Evolutionary conservation across 2,797 vertebrate genomes (phyloP).

Genomic region (Chloroceryle amazona): DNA sequence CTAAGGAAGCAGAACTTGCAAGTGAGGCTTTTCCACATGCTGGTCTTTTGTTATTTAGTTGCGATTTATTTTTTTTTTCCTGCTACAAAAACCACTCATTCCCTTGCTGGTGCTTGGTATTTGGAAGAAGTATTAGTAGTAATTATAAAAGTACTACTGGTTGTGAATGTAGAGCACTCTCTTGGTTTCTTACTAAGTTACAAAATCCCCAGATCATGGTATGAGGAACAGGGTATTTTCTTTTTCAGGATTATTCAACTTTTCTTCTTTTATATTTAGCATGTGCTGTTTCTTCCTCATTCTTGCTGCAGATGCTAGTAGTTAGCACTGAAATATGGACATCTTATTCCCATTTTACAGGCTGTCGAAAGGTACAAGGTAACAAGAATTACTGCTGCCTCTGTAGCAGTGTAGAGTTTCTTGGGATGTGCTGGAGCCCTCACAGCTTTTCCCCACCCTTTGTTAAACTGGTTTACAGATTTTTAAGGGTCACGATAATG

Average conservation of each 20-base stretch:
- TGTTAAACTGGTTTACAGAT: neutral
- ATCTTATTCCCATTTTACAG: conserved; percentile 6
- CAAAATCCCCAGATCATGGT: neutral
- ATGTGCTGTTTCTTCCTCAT: neutral
- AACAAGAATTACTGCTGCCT: neutral
- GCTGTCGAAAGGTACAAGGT: neutral
- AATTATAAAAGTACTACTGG: neutral
- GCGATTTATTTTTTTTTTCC: neutral
- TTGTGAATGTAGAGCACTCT: neutral
- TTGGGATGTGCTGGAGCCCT: conserved; percentile 9
- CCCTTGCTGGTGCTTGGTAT: neutral
- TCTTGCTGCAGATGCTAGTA: neutral
- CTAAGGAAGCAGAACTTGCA: neutral
- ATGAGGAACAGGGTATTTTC: neutral
- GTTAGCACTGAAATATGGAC: conserved; percentile 3
- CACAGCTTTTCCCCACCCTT: neutral
- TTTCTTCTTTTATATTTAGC: neutral
- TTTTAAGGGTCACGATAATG: neutral
- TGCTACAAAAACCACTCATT: neutral
- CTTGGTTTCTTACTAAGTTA: neutral
- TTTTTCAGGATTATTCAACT: neutral
- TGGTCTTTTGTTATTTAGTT: neutral
- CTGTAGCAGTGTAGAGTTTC: neutral
- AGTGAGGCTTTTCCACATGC: neutral
- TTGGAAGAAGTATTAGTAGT: neutral